A percentile compares a stretch with the other conserved stretches of the same genome.
phyloP scores from a whole-genome alignment of 2,797 vertebrate genomes.

The Streptopelia turtur region DNA sequence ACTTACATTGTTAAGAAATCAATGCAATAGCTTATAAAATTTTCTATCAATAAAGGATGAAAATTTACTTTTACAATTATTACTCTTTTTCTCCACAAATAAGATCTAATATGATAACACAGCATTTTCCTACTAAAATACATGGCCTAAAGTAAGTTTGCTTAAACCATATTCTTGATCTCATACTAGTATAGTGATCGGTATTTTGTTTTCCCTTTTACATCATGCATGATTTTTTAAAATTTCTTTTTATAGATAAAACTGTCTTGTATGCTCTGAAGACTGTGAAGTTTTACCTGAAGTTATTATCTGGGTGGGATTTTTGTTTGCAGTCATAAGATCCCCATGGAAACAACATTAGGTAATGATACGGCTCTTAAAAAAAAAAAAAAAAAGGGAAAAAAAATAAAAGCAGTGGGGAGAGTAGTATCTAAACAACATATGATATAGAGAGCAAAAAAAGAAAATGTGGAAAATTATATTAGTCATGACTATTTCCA shows the following conservation, averaged over 20 bases:
- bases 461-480: neutral
- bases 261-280: neutral
- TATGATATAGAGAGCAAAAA: neutral
- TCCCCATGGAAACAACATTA: neutral
- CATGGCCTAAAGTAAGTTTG: neutral
- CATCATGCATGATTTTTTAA: neutral
- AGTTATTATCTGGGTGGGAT: neutral
- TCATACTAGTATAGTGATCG: neutral
- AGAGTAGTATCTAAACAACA: neutral
- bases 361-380: neutral
- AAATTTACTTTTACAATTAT: neutral
- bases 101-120: neutral
- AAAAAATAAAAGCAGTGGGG: fast-evolving
- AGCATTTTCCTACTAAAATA: neutral
- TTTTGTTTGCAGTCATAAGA: neutral
- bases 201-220: neutral
- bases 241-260: neutral
- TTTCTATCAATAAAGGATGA: neutral
- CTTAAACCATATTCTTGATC: neutral
- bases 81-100: neutral
- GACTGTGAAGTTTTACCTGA: neutral
- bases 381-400: neutral
- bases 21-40: neutral
- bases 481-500: neutral
- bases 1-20: neutral